phyloP scores from a whole-genome alignment of 2,888 invertebrate genomes.

The Drosophila kambysellisi region DNA sequence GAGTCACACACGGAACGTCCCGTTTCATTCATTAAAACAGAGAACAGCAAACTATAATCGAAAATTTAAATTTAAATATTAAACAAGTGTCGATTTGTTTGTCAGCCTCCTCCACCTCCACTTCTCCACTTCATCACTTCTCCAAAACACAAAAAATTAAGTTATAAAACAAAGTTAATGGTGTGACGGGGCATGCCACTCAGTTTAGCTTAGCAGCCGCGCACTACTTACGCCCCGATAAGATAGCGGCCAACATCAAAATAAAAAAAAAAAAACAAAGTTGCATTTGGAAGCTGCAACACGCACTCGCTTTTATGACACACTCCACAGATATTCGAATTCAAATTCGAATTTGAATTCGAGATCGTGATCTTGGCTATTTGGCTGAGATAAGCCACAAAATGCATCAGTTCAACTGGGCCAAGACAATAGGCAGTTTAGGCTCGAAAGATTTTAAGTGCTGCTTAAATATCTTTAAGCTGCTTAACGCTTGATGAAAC shows the following conservation, averaged over 20 bases:
- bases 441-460: background rate
- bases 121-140: background rate
- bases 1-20: constrained; percentile 15
- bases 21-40: constrained; percentile 69
- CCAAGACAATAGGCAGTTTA: background rate
- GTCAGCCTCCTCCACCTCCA: background rate
- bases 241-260: constrained; percentile 69
- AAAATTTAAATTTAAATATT: constrained; percentile 69
- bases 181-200: constrained; percentile 48
- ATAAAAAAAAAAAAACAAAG: background rate
- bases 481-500: background rate
- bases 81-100: constrained; percentile 74
- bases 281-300: constrained; percentile 43
- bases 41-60: constrained; percentile 47
- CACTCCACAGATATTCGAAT: constrained; percentile 6
- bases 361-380: constrained; percentile 29
- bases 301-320: constrained; percentile 50
- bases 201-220: constrained; percentile 19
- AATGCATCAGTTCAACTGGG: background rate
- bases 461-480: background rate
- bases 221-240: constrained; percentile 60
- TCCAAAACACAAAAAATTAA: constrained; percentile 54
- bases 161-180: constrained; percentile 77
- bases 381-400: constrained; percentile 4
- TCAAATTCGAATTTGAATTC: background rate